Base-by-base conservation (phyloP, 2,797 vertebrate genomes). In the Hephaestus fuliginosus region DNA sequence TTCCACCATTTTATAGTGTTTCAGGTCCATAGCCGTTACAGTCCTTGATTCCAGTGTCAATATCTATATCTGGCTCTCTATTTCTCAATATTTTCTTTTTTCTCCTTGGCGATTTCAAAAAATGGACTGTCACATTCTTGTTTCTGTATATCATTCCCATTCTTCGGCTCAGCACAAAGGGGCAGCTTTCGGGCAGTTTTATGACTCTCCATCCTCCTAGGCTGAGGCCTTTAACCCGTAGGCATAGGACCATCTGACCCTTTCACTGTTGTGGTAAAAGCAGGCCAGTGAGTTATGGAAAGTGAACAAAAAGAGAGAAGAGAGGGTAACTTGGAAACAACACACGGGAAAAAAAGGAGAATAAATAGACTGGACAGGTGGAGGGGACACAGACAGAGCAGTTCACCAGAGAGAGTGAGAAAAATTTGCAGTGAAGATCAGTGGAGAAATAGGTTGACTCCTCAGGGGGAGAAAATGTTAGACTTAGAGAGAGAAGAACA, bases 171-270 rank as follows among this genome's bases (percentile, higher is more conserved):
- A 74, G 48, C 61, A 72, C 62, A 83, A 84, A 80, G 51, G 46
- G 30, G 76, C 70, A 80, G 67, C 69, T 89, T 83, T 80, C 14
- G 39, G 56, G 52, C 43, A 55, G 48, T 85, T 78, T 80, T 63
- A 65, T 66, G 51, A 53, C 58, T 63, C 30, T 53, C 1, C 28
- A 46, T 72, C 25, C 43, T 76, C 58, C 74, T 70, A 74, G 75
- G 83, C 74, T 22, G 62, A 80, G 82, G 84, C 78, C 63, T 88
- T 85, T 74, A 80, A 84, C 84, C 83, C 17, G 39, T 52, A 78
- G 81, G 70, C 71, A 77, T 28, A 28, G 2, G 51, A 52, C 71
- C 80, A 60, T 66, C 63, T 74, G 61, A 87, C 75, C 80, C 41
- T 65, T 78, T 82, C 41, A 43, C 63, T 68, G 65, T 81, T 48